Base-by-base conservation (phyloP, 2,797 vertebrate species). In the Sebastiscus albofasciatus region DNA sequence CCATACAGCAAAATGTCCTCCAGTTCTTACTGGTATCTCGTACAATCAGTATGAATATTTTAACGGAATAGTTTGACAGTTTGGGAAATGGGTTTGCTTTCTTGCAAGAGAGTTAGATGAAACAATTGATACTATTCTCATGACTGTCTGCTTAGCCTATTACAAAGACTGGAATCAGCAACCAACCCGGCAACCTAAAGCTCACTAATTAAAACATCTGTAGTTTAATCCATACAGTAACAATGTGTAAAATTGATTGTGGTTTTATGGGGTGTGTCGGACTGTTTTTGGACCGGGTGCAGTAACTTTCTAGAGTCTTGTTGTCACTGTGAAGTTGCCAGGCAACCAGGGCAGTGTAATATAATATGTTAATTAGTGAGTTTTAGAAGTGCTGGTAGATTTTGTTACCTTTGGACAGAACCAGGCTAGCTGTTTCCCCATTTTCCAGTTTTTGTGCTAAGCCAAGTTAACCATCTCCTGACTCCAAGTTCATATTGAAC, bases 241-340 rank as follows among this genome's bases (percentile, higher is more conserved):
- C 27, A 60, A 60, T 31, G 27, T 60, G 27, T 36, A 8, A 8
- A 34, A 29, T 7, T 54, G 18, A 64, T 36, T 77, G 11, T 66
- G 68, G 26, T 33, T 58, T 33, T 24, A 36, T 16, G 27, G 31
- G 22, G 68, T 34, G 67, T 22, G 20, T 22, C 18, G 8, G n/a
- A 70, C 62, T 72, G 22, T 46, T 75, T 78, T 22, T 68, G 46
- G 49, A 74, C 10, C 18, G 27, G 18, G 5, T 22, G 49, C 49
- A 72, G 27, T 24, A 33, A 12, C 4, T 67, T 42, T 46, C 42
- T 46, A 46, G 3, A 46, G 59, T 34, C 5, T 34, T 61, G 59
- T 34, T 61, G 33, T 14, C 4, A 42, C 36, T 62, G 59, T 33
- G 29, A 20, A 9, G 29, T 60, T 84, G 74, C 64, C 75, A 80